phyloP scores from a whole-genome alignment of 2,113 vertebrate species.

The Tylochromis polylepis region DNA sequence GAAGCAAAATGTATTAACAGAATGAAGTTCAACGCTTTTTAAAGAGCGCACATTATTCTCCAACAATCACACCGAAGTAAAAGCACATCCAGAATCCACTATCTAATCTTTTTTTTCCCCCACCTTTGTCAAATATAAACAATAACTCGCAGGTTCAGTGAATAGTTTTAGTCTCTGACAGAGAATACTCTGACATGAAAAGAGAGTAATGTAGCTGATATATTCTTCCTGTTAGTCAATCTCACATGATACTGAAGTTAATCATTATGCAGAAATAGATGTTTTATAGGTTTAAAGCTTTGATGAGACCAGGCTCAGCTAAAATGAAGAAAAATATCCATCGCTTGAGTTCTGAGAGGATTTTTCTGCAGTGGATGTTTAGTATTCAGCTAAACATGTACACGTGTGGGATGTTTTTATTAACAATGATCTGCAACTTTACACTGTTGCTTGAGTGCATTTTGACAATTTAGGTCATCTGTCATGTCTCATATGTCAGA shows the following conservation, averaged over 20 bases:
- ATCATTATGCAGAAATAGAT: neutral
- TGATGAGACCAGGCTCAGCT: neutral
- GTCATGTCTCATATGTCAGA: no score
- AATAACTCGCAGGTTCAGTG: neutral
- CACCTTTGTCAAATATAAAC: neutral
- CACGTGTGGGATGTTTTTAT: neutral
- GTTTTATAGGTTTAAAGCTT: neutral
- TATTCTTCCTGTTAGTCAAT: neutral
- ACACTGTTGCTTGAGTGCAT: neutral
- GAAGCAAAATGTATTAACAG: neutral
- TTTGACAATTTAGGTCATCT: accelerated
- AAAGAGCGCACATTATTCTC: neutral
- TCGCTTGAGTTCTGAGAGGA: neutral
- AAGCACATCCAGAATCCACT: neutral
- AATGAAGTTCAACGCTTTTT: neutral
- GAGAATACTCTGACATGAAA: neutral
- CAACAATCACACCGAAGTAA: neutral
- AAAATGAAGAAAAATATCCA: neutral
- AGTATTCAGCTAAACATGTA: neutral
- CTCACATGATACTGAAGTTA: neutral
- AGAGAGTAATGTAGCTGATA: neutral
- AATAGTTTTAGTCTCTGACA: neutral
- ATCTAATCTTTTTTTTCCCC: neutral
- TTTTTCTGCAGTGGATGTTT: neutral
- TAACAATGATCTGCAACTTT: neutral